Evolutionary conservation across 2,113 vertebrate genomes (phyloP).

Genomic region (Martes martes): DNA sequence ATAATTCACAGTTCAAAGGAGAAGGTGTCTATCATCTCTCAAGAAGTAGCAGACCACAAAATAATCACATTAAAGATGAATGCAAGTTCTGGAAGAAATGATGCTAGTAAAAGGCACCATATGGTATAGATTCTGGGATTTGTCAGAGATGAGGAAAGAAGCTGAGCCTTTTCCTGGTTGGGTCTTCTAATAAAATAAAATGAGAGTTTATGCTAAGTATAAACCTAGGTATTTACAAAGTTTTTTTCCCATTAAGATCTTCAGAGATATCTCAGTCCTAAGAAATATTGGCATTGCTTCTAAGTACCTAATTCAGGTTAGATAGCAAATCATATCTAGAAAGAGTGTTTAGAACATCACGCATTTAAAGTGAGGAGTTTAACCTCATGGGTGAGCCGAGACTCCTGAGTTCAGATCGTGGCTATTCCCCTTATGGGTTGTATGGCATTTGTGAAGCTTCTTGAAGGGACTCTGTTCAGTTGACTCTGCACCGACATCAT

Average conservation of each 20-base stretch:
- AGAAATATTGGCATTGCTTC: background rate
- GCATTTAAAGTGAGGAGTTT: background rate
- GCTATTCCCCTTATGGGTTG: background rate
- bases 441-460: background rate
- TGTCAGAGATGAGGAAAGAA: slow-evolving; percentile 51
- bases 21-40: slow-evolving; percentile 13
- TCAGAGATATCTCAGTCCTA: background rate
- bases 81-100: background rate
- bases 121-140: slow-evolving; percentile 18
- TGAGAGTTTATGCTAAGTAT: background rate
- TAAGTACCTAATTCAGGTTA: background rate
- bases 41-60: slow-evolving; percentile 35
- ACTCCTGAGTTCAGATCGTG: background rate
- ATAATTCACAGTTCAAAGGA: slow-evolving; percentile 19
- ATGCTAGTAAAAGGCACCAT: background rate
- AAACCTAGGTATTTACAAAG: background rate
- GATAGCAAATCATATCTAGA: background rate
- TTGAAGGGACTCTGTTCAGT: background rate
- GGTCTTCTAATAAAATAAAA: background rate
- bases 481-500: background rate
- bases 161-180: background rate
- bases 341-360: background rate
- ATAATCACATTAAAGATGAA: background rate
- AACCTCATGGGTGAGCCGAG: background rate
- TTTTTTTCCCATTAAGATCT: background rate